phyloP scores from a whole-genome alignment of 2,888 invertebrate genomes.

The Caenorhabditis japonica region DNA sequence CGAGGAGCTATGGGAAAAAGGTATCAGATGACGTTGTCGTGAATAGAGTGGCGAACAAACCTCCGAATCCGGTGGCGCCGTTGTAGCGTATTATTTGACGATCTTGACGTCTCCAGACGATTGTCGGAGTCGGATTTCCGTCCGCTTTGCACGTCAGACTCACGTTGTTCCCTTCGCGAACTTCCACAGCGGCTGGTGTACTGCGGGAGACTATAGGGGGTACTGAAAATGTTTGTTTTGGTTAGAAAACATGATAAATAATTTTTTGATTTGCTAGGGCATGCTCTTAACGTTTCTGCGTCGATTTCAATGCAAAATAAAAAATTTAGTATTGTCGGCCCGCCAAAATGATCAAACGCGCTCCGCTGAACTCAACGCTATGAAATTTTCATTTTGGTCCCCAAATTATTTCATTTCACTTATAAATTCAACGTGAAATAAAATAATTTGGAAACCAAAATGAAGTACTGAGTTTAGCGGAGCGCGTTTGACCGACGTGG shows the following conservation, averaged over 20 bases:
- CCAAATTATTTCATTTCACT: no score
- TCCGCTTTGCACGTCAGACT: constrained; percentile 75
- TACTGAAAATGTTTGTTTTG: constrained; percentile 81
- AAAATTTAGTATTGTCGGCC: no score
- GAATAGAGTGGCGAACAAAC: constrained; percentile 55
- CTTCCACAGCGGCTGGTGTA: constrained; percentile 91
- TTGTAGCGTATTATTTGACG: constrained; percentile 76
- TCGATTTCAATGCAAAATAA: background rate
- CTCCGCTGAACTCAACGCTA: no score
- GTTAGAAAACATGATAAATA: background rate
- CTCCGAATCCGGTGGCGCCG: constrained; percentile 76
- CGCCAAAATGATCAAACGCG: no score
- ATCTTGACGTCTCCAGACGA: constrained; percentile 75
- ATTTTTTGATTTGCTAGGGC: background rate
- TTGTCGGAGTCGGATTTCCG: constrained; percentile 75
- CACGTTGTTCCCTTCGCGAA: constrained; percentile 79
- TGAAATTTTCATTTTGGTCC: no score
- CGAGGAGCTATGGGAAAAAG: constrained; percentile 11
- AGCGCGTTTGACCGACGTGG: no score
- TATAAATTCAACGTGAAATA: no score
- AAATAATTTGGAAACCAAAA: no score
- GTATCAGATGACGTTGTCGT: constrained; percentile 22
- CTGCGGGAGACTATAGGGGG: constrained; percentile 93
- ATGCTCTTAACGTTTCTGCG: no score
- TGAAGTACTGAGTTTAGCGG: no score